Evolutionary conservation across 2,797 vertebrate species (phyloP).

Genomic region (Siniperca scherzeri): DNA sequence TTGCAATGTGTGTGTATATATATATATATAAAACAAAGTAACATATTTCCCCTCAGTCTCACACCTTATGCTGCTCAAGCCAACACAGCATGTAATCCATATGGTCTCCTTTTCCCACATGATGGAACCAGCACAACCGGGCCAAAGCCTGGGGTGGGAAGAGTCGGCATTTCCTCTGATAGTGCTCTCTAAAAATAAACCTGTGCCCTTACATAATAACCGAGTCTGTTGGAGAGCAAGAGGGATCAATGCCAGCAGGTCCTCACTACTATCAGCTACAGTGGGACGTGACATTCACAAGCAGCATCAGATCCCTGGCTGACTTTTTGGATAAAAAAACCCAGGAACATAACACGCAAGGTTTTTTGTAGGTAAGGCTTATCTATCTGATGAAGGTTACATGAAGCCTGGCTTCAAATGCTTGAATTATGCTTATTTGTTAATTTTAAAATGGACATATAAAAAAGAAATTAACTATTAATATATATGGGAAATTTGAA

Average conservation of each 20-base stretch:
- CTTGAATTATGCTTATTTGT: not conserved
- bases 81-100: conserved; percentile 45
- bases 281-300: conserved; percentile 21
- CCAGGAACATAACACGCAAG: not conserved
- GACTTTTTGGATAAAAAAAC: conserved; percentile 29
- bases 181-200: conserved; percentile 74
- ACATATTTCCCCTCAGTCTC: conserved; percentile 15
- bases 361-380: not conserved
- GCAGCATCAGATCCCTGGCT: conserved; percentile 11
- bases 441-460: not conserved
- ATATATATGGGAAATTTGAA: not conserved
- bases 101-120: conserved; percentile 43
- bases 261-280: conserved; percentile 46
- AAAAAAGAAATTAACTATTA: not conserved
- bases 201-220: conserved; percentile 68
- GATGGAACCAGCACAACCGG: conserved; percentile 40
- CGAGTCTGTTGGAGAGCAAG: conserved; percentile 44
- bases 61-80: not conserved
- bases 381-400: not conserved
- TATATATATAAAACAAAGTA: not conserved
- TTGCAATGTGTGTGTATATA: too few species aligned
- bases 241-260: conserved; percentile 62
- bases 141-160: conserved; percentile 34
- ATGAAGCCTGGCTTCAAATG: not conserved
- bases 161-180: conserved; percentile 62